A percentile compares a stretch with the other conserved stretches of the same genome.
These are phyloP conservation scores for Dendrocopos noguchii DNA, from an alignment of 2,113 vertebrate species.

Conservation along the genomic window DNA sequence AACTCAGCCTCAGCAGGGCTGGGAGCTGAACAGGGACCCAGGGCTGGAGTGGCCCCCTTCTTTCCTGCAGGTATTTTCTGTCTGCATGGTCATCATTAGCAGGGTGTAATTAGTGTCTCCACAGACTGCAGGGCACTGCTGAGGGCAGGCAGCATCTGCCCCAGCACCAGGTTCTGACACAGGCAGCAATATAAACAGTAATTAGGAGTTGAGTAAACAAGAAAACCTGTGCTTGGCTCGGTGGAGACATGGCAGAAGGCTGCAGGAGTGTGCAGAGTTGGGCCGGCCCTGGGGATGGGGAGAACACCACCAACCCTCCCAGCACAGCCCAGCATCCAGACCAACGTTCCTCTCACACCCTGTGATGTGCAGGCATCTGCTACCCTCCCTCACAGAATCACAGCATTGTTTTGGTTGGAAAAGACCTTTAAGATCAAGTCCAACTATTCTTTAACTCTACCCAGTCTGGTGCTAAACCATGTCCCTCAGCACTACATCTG, in stretches of 20 bases:
- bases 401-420: too few species aligned
- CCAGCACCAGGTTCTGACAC: not conserved
- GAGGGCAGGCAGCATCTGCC: not conserved
- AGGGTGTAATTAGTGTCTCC: not conserved
- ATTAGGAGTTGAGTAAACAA: not conserved
- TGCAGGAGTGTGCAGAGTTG: not conserved
- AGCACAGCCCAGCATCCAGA: rapidly evolving
- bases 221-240: not conserved
- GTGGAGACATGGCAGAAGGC: not conserved
- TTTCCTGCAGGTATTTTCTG: not conserved
- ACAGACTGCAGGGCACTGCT: not conserved
- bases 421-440: too few species aligned
- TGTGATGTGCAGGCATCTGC: rapidly evolving
- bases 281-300: rapidly evolving
- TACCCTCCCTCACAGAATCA: not conserved
- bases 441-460: too few species aligned
- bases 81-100: not conserved
- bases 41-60: not conserved
- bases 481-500: too few species aligned
- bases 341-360: rapidly evolving
- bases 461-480: too few species aligned
- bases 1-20: not conserved
- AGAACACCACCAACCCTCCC: rapidly evolving
- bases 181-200: not conserved
- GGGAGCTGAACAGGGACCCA: not conserved